phyloP scores from a whole-genome alignment of 1,140 invertebrate species.

The Drosophila sucinea region DNA sequence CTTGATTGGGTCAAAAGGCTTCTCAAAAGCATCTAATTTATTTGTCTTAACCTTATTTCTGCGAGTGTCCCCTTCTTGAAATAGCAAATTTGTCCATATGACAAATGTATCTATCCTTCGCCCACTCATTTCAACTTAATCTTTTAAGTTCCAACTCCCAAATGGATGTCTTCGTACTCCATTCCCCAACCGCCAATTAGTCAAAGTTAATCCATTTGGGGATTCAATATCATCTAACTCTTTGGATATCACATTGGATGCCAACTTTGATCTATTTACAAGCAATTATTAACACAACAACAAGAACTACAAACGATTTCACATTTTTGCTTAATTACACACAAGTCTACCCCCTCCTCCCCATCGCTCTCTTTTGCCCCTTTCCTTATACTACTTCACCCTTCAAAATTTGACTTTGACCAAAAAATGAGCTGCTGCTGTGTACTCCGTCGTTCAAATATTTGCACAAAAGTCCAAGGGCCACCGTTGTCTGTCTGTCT shows the following conservation, averaged over 20 bases:
- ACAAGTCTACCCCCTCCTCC: slow-evolving; percentile 21
- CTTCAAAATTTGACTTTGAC: slow-evolving; percentile 9
- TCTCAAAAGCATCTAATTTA: too few species aligned
- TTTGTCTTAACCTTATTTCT: too few species aligned
- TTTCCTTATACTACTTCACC: not conserved
- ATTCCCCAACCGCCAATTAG: slow-evolving; percentile 41
- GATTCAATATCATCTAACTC: not conserved
- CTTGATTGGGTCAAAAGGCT: too few species aligned
- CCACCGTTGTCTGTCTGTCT: slow-evolving; percentile 1
- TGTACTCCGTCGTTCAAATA: slow-evolving; percentile 46
- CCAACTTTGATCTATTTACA: slow-evolving; percentile 65
- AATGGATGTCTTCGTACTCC: not conserved
- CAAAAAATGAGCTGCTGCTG: slow-evolving; percentile 27
- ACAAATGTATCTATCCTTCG: not conserved
- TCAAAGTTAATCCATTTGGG: slow-evolving; percentile 49
- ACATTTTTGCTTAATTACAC: slow-evolving; percentile 68
- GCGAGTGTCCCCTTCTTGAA: too few species aligned
- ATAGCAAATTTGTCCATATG: not conserved
- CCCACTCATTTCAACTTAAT: not conserved
- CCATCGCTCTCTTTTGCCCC: not conserved
- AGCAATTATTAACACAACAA: slow-evolving; percentile 58
- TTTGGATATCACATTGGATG: slow-evolving; percentile 29
- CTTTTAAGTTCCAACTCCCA: not conserved
- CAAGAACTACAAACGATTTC: slow-evolving; percentile 53
- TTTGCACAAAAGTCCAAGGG: slow-evolving; percentile 55